Evolutionary conservation across 2,113 vertebrate genomes (phyloP).

Genomic region (Physeter macrocephalus): DNA sequence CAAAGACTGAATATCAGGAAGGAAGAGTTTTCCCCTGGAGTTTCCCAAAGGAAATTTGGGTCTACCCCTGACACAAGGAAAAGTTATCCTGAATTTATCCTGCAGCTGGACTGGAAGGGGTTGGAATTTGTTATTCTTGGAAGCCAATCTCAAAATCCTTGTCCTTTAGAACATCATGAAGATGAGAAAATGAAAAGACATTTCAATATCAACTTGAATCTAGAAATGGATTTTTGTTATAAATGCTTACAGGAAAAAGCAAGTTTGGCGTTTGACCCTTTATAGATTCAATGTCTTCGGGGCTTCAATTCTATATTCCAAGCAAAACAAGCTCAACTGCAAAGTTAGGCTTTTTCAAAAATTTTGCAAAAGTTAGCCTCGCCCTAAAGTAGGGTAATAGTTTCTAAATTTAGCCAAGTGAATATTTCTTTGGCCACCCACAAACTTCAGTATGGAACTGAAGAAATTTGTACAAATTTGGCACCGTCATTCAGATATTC

Average conservation of each 20-base stretch:
- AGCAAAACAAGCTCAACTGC: slow-evolving; percentile 18
- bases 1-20: not conserved
- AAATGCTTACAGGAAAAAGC: not conserved
- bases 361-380: not conserved
- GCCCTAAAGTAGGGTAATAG: not conserved
- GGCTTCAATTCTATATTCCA: not conserved
- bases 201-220: not conserved
- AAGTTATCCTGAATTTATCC: not conserved
- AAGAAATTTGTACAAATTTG: not conserved
- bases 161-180: slow-evolving; percentile 10
- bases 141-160: slow-evolving; percentile 14
- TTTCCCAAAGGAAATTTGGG: slow-evolving; percentile 9
- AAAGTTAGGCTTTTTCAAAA: not conserved
- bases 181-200: not conserved
- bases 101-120: slow-evolving; percentile 4
- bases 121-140: slow-evolving; percentile 44
- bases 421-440: slow-evolving; percentile 1
- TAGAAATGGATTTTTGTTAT: not conserved
- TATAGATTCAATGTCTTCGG: not conserved
- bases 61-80: not conserved
- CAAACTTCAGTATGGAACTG: not conserved
- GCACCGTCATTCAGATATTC: not conserved
- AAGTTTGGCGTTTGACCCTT: not conserved
- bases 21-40: not conserved
- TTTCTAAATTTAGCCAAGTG: slow-evolving; percentile 5